phyloP scores from a whole-genome alignment of 2,888 invertebrate genomes.

The Julus scanicus region DNA sequence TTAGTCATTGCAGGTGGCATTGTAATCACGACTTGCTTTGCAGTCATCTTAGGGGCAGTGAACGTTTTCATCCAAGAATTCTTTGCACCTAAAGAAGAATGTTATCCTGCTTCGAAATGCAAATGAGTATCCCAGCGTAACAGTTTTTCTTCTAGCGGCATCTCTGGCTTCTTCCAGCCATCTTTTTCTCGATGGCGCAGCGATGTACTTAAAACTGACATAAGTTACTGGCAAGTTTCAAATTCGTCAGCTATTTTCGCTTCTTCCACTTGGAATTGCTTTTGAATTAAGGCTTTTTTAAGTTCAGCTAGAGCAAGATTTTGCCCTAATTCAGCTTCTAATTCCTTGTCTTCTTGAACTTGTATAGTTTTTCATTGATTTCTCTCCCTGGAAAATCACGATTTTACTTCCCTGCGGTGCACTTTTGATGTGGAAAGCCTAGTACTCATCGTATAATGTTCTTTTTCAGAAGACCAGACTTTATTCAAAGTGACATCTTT shows the following conservation, averaged over 20 bases:
- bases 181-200: background rate
- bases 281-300: background rate
- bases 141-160: background rate
- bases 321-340: background rate
- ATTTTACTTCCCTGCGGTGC: too few species aligned
- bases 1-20: too few species aligned
- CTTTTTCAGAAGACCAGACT: too few species aligned
- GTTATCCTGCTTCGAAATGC: background rate
- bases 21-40: too few species aligned
- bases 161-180: background rate
- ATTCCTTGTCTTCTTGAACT: background rate
- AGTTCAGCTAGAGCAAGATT: background rate
- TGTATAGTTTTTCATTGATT: too few species aligned
- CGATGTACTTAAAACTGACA: background rate
- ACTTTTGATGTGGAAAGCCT: too few species aligned
- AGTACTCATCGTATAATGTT: too few species aligned
- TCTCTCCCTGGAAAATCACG: too few species aligned
- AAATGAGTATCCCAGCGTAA: background rate
- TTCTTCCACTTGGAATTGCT: background rate
- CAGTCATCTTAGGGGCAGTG: too few species aligned
- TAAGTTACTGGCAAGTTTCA: background rate
- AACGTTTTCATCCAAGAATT: too few species aligned
- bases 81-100: too few species aligned
- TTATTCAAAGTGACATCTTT: too few species aligned
- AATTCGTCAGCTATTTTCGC: background rate